Evolutionary conservation across 2,113 vertebrate genomes (phyloP), one percentile per base, ranked within the genome.

Genomic region (Oreochromis tanganicae): DNA sequence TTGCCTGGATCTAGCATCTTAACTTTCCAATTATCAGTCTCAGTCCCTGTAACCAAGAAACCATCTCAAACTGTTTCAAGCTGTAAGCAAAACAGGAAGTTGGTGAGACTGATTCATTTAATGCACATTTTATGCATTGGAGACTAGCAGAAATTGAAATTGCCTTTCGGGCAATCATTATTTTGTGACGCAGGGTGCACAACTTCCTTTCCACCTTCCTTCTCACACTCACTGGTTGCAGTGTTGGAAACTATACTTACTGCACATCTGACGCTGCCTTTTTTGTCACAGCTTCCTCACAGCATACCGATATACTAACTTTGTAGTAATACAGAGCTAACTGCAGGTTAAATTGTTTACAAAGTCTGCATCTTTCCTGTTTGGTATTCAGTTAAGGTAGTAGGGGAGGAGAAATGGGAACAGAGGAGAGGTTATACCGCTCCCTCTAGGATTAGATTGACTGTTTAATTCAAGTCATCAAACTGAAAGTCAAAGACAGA

Each of bases 401-500:
- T 17, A 73, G 52, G 34, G 19, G 80, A 32, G 54, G 85, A 61
- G 36, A 55, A 80, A 52, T 63, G 43, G 34, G 46, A 24, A 50
- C 63, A 59, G 56, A 50, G 41, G 55, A 56, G 83, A 86, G 84
- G 83, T 88, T 89, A 73, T 85, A 83, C 71, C 11, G 16, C 84
- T 79, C 71, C 71, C 41, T 82, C 41, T 7, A 84, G 87, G 82
- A 83, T 66, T 68, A 84, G 81, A 91, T 90, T 80, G 84, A 89
- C 89, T 90, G 78, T 75, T 90, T 91, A 80, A 90, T 91, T 94
- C 75, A 90, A 87, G 52, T 87, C 80, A 86, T 93, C 36, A 14
- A 84, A 85, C 29, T 83, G 56, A 89, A 93, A 89, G 90, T 84
- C 89, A 91, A 48, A 91, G 85, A 78, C 80, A 85, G 55, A 78